Evolutionary conservation across 2,797 vertebrate genomes (phyloP).

Genomic region (Enoplosus armatus): DNA sequence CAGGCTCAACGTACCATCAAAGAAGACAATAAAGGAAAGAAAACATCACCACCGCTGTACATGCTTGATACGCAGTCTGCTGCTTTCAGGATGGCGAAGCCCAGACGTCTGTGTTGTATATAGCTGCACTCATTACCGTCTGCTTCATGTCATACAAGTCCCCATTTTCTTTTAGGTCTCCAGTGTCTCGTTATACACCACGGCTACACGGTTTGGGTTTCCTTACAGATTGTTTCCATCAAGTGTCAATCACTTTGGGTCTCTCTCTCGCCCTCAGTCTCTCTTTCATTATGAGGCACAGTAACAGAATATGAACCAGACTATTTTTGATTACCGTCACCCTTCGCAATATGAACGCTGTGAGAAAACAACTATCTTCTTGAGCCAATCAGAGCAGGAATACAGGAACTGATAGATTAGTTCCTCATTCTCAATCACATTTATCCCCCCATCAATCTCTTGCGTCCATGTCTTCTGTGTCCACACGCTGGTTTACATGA

Average conservation of each 20-base stretch:
- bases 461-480: conserved; percentile 28
- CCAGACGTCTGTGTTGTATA: conserved; percentile 10
- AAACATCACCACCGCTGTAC: neutral
- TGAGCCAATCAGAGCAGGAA: neutral
- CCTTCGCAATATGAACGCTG: conserved; percentile 24
- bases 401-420: conserved; percentile 35
- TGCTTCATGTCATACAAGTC: conserved; percentile 42
- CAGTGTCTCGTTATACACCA: conserved; percentile 52
- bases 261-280: conserved; percentile 22
- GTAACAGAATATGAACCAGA: conserved; percentile 54
- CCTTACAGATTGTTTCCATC: conserved; percentile 75
- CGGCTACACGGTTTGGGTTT: conserved; percentile 66
- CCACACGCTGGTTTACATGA: conserved; percentile 54
- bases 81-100: neutral
- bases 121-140: conserved; percentile 24
- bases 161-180: conserved; percentile 49
- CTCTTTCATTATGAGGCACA: conserved; percentile 32
- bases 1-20: neutral
- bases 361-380: conserved; percentile 31
- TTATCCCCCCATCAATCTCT: conserved; percentile 50
- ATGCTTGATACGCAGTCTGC: neutral
- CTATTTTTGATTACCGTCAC: conserved; percentile 51
- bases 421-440: conserved; percentile 34
- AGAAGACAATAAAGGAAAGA: conserved; percentile 3
- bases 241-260: conserved; percentile 65